Percentiles rank a stretch among this genome's conserved stretches.
Conservation (phyloP, 2,797 vertebrate genomes). For the Sebastes hopkinsi region DNA sequence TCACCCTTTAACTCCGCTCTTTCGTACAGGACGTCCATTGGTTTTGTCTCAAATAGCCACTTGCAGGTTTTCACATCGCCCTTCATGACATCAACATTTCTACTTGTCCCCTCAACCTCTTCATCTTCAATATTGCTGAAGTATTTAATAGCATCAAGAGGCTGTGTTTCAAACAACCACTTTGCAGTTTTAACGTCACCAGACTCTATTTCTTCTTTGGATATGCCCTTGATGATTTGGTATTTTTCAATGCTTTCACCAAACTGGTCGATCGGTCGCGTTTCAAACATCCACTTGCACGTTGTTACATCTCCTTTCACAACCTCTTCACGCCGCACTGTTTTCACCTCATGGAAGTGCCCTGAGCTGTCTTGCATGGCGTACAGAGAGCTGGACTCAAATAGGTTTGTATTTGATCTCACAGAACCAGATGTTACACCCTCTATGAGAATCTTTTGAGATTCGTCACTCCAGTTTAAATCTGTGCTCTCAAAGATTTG, state of each 20-base stretch:
- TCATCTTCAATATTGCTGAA: constrained; percentile 88
- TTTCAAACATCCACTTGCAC: constrained; percentile 97
- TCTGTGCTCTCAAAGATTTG: constrained; percentile 89
- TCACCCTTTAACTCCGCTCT: constrained; percentile 75
- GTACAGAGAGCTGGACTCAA: constrained; percentile 89
- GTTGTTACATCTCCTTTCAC: constrained; percentile 91
- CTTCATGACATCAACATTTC: constrained; percentile 82
- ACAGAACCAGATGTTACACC: constrained; percentile 88
- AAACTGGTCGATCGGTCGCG: constrained; percentile 92
- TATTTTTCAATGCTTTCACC: constrained; percentile 88
- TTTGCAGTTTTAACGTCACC: constrained; percentile 94
- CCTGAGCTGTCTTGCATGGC: constrained; percentile 92
- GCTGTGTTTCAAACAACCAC: constrained; percentile 96
- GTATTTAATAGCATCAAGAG: constrained; percentile 92
- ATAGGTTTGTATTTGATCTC: constrained; percentile 88
- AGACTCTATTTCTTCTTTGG: constrained; percentile 90
- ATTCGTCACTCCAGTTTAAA: constrained; percentile 81
- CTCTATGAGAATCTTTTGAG: constrained; percentile 87
- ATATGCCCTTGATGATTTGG: constrained; percentile 93
- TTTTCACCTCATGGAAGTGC: constrained; percentile 92
- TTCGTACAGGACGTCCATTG: constrained; percentile 90
- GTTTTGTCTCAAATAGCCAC: constrained; percentile 95
- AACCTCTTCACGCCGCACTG: constrained; percentile 91
- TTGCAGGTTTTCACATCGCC: constrained; percentile 93
- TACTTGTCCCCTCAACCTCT: constrained; percentile 68